phyloP scores from a whole-genome alignment of 2,113 vertebrate species.

The Nycticorax nycticorax region DNA sequence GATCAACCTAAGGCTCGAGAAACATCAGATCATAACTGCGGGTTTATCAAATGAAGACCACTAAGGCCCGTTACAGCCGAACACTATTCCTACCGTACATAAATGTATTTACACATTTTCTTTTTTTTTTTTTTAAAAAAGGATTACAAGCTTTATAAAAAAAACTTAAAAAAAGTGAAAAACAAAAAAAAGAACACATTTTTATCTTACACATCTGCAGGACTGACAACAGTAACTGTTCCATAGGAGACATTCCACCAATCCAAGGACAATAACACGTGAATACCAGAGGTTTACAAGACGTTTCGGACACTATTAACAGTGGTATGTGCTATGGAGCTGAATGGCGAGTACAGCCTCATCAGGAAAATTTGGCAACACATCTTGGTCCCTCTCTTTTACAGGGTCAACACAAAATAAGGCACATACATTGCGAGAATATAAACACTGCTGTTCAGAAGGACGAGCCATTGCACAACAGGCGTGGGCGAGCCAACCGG shows the following conservation, averaged over 20 bases:
- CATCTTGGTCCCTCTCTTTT: conserved; percentile 75
- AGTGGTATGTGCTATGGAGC: conserved; percentile 53
- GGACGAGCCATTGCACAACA: not conserved
- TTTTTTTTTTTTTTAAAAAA: conserved; percentile 63
- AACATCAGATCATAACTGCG: conserved; percentile 76
- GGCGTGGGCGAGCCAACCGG: not conserved
- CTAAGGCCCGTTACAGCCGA: conserved; percentile 72
- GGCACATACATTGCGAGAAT: conserved; percentile 87
- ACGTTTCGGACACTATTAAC: conserved; percentile 70
- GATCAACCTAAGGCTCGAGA: conserved; percentile 72
- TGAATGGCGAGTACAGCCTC: not conserved
- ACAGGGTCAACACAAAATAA: conserved; percentile 86
- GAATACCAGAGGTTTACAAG: conserved; percentile 69
- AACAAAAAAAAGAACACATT: conserved; percentile 58
- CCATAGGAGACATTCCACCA: conserved; percentile 69
- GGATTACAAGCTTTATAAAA: conserved; percentile 81
- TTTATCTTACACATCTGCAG: conserved; percentile 80
- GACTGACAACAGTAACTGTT: conserved; percentile 74
- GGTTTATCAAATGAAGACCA: conserved; percentile 79
- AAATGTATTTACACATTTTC: conserved; percentile 90
- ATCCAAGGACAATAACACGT: conserved; percentile 58
- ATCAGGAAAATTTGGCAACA: conserved; percentile 78
- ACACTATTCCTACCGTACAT: conserved; percentile 86
- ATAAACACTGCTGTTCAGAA: conserved; percentile 33
- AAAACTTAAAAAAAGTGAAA: not conserved